Evolutionary conservation across 2,888 invertebrate species (phyloP), one percentile per base, ranked within the genome.

Genomic region (Flexamia atlantica): DNA sequence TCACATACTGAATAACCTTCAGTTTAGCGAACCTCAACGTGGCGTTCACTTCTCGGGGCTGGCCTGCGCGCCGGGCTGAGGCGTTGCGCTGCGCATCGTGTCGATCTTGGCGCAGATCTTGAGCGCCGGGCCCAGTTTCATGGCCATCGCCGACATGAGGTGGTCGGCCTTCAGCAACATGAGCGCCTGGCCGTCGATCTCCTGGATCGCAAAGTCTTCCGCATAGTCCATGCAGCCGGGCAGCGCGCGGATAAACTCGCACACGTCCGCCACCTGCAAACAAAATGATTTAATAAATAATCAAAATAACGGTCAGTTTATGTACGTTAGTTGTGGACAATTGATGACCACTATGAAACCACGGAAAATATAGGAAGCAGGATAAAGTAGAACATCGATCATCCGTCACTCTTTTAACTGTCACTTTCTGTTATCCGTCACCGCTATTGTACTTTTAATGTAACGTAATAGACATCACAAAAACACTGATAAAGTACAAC

Each of bases 71-170:
- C 64, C 32, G 12, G 57, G 57, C 42, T 72, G 81, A 10, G 74
- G 60, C 25, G 80, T 30, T 23, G 46, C 30, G 25, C 25, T 25
- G 57, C 95, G 92, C 92, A 97, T 94, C 0, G 95, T 93, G 89
- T 97, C 96, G 85, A 98, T 98, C 90, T 96, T 95, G 64, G 97
- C 97, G 87, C 98, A 98, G 84, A 99, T 97, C 91, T 99, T 99
- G 81, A 99, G 92, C 0, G 98, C 98, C 0, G 98, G 99, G 0
- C 98, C 98, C 23, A 98, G 92, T 89, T 98, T 98, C 94, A 99
- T 98, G 83, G 95, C 95, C 93, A 99, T 97, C 9, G 98, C 97
- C 87, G 96, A 95, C 91, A 99, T 98, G 23, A 99, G 92, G 90
- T 99, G 98, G 89, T 98, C 98, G 86, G 97, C 97, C 89, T 97